Percentiles rank a stretch among this genome's conserved stretches.
Conservation (phyloP, 2,797 vertebrate species). For the Dendrocincla fuliginosa region DNA sequence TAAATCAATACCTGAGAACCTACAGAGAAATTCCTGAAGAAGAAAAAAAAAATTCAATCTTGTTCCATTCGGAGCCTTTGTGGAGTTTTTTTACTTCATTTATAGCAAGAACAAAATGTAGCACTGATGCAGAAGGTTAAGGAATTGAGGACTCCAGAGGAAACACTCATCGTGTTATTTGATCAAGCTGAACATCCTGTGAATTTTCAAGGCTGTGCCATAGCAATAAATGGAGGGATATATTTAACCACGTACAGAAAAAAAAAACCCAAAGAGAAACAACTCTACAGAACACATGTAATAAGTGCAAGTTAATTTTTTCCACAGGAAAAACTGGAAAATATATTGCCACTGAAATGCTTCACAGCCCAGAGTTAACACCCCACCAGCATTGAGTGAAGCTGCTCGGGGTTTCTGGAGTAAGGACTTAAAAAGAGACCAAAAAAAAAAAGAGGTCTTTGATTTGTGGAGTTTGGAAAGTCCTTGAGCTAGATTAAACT, state of each 20-base stretch:
- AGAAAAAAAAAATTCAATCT: neutral
- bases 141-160: neutral
- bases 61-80: neutral
- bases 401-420: constrained; percentile 8
- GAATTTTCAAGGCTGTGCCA: neutral
- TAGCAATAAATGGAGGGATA: neutral
- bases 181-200: neutral
- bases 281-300: neutral
- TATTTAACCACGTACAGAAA: neutral
- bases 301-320: neutral
- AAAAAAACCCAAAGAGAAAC: neutral
- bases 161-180: neutral
- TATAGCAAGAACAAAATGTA: neutral
- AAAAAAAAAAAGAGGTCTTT: neutral
- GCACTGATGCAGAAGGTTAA: neutral
- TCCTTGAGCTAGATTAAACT: constrained; percentile 68
- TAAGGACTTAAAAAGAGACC: neutral
- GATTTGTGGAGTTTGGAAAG: constrained; percentile 54
- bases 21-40: neutral
- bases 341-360: neutral
- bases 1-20: neutral
- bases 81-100: neutral
- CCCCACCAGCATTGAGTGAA: neutral
- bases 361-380: neutral
- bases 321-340: neutral